Conservation (phyloP, 2,797 vertebrate genomes). For the Zalophus californianus region DNA sequence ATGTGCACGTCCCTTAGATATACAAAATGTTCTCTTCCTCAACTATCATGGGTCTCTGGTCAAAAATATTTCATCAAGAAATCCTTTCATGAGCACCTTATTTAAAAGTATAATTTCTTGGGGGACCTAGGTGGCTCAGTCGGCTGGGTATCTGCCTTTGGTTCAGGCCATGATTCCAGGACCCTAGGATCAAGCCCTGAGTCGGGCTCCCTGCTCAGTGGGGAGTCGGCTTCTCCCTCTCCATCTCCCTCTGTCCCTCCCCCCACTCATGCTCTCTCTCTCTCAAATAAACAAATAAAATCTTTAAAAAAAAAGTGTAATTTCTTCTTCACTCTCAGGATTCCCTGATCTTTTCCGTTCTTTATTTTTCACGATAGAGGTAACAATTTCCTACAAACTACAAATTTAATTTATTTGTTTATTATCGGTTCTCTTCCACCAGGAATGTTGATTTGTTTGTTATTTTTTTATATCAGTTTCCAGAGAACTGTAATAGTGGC, state of each 20-base stretch:
- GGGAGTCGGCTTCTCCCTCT: no score
- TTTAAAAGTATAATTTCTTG: not conserved
- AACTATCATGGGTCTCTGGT: not conserved
- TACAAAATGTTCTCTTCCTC: not conserved
- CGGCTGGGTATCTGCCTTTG: no score
- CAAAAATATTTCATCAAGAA: slow-evolving; percentile 11
- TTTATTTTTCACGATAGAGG: not conserved
- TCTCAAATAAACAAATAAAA: no score
- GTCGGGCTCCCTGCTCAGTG: no score
- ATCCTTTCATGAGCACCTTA: not conserved
- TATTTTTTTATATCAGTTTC: not conserved
- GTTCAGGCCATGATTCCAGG: no score
- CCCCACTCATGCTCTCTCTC: no score
- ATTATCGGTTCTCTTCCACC: not conserved
- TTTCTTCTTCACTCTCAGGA: not conserved
- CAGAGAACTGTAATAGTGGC: not conserved
- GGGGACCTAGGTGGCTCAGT: no score
- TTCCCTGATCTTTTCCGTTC: not conserved
- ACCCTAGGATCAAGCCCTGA: no score
- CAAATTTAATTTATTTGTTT: not conserved
- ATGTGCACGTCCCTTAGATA: not conserved
- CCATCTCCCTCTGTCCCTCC: no score
- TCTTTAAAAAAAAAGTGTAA: not conserved
- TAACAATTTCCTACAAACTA: not conserved
- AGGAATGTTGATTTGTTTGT: not conserved